Conservation (phyloP, 2,888 invertebrate species). For the Bombyx huttoni region DNA sequence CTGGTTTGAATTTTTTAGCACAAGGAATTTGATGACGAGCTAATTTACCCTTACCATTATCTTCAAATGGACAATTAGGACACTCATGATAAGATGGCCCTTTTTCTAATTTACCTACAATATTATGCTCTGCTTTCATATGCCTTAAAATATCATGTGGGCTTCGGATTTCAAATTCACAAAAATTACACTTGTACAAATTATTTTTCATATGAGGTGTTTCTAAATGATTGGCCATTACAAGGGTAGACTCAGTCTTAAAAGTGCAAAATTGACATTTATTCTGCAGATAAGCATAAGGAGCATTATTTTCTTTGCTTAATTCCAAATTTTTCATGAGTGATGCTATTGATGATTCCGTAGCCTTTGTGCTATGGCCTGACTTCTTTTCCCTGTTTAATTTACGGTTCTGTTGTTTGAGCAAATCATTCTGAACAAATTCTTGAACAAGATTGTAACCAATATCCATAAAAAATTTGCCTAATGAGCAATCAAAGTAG, state of each 20-base stretch:
- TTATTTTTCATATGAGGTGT: conserved; percentile 93
- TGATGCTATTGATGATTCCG: conserved; percentile 85
- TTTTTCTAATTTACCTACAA: conserved; percentile 85
- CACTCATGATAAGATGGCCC: conserved; percentile 93
- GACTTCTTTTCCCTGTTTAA: conserved; percentile 77
- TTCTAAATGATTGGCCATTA: conserved; percentile 89
- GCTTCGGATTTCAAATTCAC: conserved; percentile 84
- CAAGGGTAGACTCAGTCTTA: conserved; percentile 87
- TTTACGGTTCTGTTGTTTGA: conserved; percentile 89
- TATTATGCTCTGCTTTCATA: conserved; percentile 91
- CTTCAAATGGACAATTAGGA: conserved; percentile 94
- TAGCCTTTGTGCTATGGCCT: conserved; percentile 75
- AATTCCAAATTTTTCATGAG: conserved; percentile 88
- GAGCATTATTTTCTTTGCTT: conserved; percentile 88
- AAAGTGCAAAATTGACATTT: conserved; percentile 92
- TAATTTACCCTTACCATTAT: conserved; percentile 92
- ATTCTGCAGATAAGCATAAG: conserved; percentile 80
- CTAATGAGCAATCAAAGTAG: conserved; percentile 89
- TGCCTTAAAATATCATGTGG: conserved; percentile 92
- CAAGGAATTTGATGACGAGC: conserved; percentile 91
- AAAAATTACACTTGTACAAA: conserved; percentile 88
- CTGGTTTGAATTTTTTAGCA: conserved; percentile 90
- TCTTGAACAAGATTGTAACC: conserved; percentile 93
- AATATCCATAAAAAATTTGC: conserved; percentile 92
- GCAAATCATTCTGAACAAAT: conserved; percentile 91